Percentiles rank a stretch among this genome's conserved stretches.
phyloP scores from a whole-genome alignment of 1,140 invertebrate species.

The Lineus longissimus region DNA sequence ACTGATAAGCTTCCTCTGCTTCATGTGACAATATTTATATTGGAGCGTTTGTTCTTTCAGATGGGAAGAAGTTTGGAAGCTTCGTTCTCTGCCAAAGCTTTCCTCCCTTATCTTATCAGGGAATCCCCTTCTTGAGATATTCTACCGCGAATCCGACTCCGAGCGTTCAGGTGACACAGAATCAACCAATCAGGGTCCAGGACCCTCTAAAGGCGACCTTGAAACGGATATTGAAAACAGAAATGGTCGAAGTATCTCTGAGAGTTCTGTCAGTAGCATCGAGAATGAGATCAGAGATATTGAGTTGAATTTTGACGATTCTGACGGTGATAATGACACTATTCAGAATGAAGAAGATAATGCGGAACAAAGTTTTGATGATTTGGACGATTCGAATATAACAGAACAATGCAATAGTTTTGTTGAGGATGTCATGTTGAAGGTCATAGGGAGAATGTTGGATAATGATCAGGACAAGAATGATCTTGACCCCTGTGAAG shows the following conservation, averaged over 20 bases:
- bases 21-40: too few relatives aligned
- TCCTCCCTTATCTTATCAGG: slow-evolving; percentile 35
- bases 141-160: slow-evolving; percentile 16
- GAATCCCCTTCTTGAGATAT: slow-evolving; percentile 32
- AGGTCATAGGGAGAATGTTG: background rate
- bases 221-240: background rate
- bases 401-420: background rate
- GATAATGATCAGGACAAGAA: too few relatives aligned
- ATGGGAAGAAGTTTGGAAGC: slow-evolving; percentile 41
- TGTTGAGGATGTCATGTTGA: slow-evolving; percentile 4
- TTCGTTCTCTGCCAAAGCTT: slow-evolving; percentile 28
- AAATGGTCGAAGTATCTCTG: background rate
- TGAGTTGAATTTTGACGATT: slow-evolving; percentile 5
- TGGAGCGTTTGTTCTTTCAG: slow-evolving; percentile 25
- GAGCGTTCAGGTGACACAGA: background rate
- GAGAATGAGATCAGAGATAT: background rate
- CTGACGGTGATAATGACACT: background rate
- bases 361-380: background rate
- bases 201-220: background rate
- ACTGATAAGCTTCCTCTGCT: too few relatives aligned
- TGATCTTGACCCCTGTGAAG: too few relatives aligned
- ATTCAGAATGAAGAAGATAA: background rate
- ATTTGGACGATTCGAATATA: background rate
- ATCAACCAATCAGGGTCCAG: background rate
- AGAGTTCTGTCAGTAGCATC: background rate